Base-by-base conservation (phyloP, 2,113 vertebrate genomes). In the Eublepharis macularius region DNA sequence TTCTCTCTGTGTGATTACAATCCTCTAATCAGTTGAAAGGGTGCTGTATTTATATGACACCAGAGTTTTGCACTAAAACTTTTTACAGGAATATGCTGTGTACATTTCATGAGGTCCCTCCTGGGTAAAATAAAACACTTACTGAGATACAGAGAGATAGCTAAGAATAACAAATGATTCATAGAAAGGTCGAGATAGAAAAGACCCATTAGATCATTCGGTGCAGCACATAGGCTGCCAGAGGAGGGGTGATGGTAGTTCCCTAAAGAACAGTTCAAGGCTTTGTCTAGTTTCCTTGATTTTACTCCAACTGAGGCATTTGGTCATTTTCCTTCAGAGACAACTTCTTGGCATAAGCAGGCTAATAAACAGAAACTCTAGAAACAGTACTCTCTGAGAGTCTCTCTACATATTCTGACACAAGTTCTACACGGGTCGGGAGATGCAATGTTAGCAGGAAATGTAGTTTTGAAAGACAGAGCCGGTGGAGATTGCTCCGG, bases 111-210 rank as follows among this genome's bases (percentile, higher is more conserved):
- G 86, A 83, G 86, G 87, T 80, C 68, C 91, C 93, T 83, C 91
- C 73, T 86, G 93, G 93, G 94, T 93, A 90, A 94, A 94, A 95
- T 95, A 95, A 94, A 94, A 75, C 41, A 47, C 19, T 91, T 54
- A 88, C 82, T 88, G 39, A 13, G 1, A 10, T 3, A 76, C 90
- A 90, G 92, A 94, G 81, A 88, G 92, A 93, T 89, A 87, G 89
- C 92, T 95, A 92, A 94, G 41, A 94, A 94, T 93, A 94, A 93
- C 93, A 93, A 92, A 95, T 94, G 92, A 95, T 92, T 95, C 94
- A 92, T 92, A 88, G 91, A 89, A 91, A 91, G 81, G 89, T 89
- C 6, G 92, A 90, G 92, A 92, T 90, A 90, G 89, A 91, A 78
- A 92, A 92, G 90, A 85, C 88, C 91, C 90, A 94, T 95, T 94